phyloP scores from a whole-genome alignment of 64 coral and sea anemone species.

The Montipora capricornis region DNA sequence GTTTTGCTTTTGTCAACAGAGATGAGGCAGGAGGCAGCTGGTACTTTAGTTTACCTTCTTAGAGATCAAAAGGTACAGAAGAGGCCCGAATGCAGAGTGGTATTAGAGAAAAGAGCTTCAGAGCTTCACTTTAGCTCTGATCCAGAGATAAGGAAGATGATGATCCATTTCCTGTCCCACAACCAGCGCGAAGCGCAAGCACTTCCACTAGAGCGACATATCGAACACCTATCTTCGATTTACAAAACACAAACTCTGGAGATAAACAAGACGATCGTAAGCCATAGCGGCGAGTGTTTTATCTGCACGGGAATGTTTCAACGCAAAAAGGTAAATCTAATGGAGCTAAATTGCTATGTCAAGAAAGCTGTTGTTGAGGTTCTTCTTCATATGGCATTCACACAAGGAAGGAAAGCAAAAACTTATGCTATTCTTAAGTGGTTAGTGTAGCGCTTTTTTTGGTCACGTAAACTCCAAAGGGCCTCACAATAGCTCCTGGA shows the following conservation, averaged over 20 bases:
- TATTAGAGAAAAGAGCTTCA: not conserved
- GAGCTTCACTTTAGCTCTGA: not conserved
- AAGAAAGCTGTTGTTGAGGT: no score
- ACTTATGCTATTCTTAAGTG: no score
- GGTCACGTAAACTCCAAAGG: no score
- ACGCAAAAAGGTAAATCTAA: not conserved
- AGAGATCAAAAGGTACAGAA: not conserved
- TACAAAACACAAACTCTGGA: conserved; percentile 10
- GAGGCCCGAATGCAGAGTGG: conserved; percentile 15
- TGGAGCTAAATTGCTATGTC: no score
- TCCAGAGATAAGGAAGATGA: not conserved
- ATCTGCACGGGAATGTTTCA: conserved; percentile 1
- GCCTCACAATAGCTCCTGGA: no score
- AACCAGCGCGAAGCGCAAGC: not conserved
- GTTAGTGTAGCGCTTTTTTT: no score
- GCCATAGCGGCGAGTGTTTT: not conserved
- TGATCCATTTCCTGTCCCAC: not conserved
- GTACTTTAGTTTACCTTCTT: not conserved
- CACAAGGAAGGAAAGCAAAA: no score
- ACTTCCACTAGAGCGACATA: not conserved
- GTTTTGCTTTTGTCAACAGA: not conserved
- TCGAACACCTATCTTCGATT: not conserved
- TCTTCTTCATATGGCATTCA: no score
- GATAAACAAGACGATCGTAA: not conserved
- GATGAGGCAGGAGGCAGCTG: not conserved